Evolutionary conservation across 2,797 vertebrate genomes (phyloP).

Genomic region (Protosalanx chinensis): DNA sequence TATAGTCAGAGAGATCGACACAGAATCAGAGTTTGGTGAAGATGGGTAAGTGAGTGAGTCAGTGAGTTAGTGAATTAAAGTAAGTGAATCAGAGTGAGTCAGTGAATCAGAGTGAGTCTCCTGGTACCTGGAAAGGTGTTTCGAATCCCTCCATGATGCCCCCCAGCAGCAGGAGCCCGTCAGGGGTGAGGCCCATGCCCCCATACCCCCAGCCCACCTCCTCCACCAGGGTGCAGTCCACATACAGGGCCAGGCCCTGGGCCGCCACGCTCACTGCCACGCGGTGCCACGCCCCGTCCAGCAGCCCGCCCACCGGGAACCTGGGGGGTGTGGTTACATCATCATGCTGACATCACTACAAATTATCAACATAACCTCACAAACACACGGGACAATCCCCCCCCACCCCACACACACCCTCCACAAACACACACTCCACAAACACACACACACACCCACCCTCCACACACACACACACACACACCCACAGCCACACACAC

Average conservation of each 20-base stretch:
- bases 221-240: conserved; percentile 85
- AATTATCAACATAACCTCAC: no score
- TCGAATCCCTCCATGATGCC: conserved; percentile 79
- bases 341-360: no score
- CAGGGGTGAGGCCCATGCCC: conserved; percentile 71
- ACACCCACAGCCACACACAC: conserved; percentile 1
- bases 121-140: conserved; percentile 82
- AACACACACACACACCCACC: neutral
- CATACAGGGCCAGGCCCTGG: conserved; percentile 71
- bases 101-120: neutral
- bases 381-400: neutral
- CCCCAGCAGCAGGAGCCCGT: conserved; percentile 81
- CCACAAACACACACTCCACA: neutral
- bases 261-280: conserved; percentile 78
- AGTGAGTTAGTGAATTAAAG: no score
- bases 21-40: no score
- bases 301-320: conserved; percentile 77
- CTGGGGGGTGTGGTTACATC: conserved; percentile 49
- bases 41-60: neutral
- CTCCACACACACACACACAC: neutral
- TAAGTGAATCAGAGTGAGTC: neutral
- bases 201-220: conserved; percentile 79
- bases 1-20: no score
- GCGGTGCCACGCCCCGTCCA: conserved; percentile 81
- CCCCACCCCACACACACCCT: no score